phyloP scores from a whole-genome alignment of 2,113 vertebrate species.

The Amazona guildingii region DNA sequence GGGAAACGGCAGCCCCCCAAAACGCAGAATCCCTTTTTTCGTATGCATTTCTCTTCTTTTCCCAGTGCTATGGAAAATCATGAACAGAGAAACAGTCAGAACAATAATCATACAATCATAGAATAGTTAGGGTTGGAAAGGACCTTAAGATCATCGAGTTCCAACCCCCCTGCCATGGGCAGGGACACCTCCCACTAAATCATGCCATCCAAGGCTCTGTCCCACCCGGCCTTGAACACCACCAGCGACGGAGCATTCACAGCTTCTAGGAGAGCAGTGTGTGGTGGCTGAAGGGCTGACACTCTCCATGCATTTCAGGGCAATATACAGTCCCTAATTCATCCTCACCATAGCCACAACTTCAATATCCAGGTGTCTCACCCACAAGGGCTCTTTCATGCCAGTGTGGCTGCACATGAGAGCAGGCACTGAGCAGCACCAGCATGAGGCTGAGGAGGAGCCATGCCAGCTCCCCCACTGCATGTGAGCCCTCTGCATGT shows the following conservation, averaged over 20 bases:
- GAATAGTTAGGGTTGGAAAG: too few species aligned
- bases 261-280: too few species aligned
- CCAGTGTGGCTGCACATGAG: neutral
- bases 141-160: too few species aligned
- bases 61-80: neutral
- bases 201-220: too few species aligned
- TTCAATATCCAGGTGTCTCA: neutral
- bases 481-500: neutral
- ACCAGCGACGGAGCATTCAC: too few species aligned
- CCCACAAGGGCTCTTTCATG: neutral
- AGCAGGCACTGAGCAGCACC: neutral
- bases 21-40: neutral
- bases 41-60: neutral
- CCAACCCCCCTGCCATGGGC: too few species aligned
- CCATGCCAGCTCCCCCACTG: neutral
- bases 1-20: neutral
- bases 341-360: neutral
- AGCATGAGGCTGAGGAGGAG: accelerated
- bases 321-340: neutral
- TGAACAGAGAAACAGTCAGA: neutral
- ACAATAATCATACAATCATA: too few species aligned
- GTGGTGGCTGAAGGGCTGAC: neutral
- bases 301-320: neutral
- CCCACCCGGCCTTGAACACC: too few species aligned
- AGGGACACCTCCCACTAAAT: too few species aligned